Percentiles rank a stretch among this genome's conserved stretches.
Evolutionary conservation across 1,140 invertebrate species (phyloP).

Genomic region (Pantala flavescens): DNA sequence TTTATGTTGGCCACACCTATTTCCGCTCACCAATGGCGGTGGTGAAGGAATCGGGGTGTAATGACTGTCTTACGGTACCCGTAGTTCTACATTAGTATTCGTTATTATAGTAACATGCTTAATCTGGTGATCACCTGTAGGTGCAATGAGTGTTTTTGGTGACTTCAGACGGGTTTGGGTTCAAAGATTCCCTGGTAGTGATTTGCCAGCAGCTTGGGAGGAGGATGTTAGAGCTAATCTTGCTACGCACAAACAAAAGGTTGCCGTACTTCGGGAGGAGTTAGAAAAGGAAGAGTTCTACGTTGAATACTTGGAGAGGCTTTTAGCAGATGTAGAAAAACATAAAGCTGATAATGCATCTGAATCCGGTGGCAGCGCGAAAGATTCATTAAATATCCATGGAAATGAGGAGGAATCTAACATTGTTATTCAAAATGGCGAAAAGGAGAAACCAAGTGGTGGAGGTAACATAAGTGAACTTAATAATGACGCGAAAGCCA

Average conservation of each 20-base stretch:
- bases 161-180: slow-evolving; percentile 81
- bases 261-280: slow-evolving; percentile 65
- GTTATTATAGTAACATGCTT: background rate
- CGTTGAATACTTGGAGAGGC: slow-evolving; percentile 73
- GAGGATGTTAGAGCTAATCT: slow-evolving; percentile 80
- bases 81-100: background rate
- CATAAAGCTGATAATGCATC: slow-evolving; percentile 38
- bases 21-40: slow-evolving; percentile 1
- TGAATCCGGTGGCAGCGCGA: slow-evolving; percentile 23
- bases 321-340: slow-evolving; percentile 70
- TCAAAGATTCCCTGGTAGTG: slow-evolving; percentile 76
- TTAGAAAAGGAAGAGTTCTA: slow-evolving; percentile 82
- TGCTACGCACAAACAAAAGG: slow-evolving; percentile 69
- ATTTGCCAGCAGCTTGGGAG: slow-evolving; percentile 78
- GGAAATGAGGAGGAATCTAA: slow-evolving; percentile 7
- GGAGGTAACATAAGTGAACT: slow-evolving; percentile 22
- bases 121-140: background rate
- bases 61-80: background rate
- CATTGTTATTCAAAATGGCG: slow-evolving; percentile 18
- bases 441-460: slow-evolving; percentile 18
- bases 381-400: background rate
- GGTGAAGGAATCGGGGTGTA: background rate
- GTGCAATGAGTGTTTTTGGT: slow-evolving; percentile 69
- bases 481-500: slow-evolving; percentile 18
- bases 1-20: slow-evolving; percentile 5